Percentiles rank a stretch among this genome's conserved stretches.
phyloP scores from a whole-genome alignment of 1,140 invertebrate genomes.

The Lepeophtheirus salmonis region DNA sequence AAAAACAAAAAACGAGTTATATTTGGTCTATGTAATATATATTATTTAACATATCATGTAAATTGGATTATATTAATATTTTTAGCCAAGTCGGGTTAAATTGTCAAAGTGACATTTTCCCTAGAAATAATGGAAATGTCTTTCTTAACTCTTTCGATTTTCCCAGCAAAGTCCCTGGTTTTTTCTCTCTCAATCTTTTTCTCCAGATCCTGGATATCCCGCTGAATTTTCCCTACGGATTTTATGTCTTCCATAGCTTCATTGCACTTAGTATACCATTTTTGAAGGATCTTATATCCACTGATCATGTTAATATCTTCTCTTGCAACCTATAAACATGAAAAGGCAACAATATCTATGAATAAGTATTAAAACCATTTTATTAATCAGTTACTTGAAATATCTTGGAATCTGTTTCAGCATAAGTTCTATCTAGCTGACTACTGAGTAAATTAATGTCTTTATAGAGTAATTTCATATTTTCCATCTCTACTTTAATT shows the following conservation, averaged over 20 bases:
- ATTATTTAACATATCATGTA: no score
- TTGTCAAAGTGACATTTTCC: no score
- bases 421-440: neutral
- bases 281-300: no score
- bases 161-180: neutral
- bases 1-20: no score
- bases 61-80: no score
- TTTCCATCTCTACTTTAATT: neutral
- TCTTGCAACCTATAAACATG: no score
- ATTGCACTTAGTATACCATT: neutral
- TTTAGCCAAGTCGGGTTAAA: no score
- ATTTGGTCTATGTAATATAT: no score
- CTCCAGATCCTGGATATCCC: neutral
- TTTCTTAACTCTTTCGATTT: neutral
- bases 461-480: neutral
- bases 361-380: no score
- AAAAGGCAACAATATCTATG: no score
- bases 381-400: no score
- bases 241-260: neutral
- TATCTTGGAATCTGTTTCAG: neutral
- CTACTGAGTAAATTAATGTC: neutral
- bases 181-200: neutral
- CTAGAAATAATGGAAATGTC: neutral
- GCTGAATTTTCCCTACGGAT: neutral
- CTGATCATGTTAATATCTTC: no score